Percentiles rank a stretch among this genome's conserved stretches.
Evolutionary conservation across 2,888 invertebrate species (phyloP).

Genomic region (Melanostoma mellinum): DNA sequence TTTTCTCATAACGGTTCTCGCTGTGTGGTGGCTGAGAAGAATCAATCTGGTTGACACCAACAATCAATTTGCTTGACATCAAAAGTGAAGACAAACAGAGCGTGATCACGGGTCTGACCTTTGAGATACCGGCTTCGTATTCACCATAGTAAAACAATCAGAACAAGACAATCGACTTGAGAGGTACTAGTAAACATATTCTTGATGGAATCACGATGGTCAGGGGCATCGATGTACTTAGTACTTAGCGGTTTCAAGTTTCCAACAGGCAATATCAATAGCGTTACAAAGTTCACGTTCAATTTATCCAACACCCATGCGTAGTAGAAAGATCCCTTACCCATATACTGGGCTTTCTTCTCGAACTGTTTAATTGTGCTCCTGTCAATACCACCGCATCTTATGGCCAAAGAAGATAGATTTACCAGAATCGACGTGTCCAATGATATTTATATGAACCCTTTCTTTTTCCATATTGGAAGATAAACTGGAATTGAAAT

Average conservation of each 20-base stretch:
- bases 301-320: conserved; percentile 99
- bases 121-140: conserved; percentile 99
- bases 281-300: conserved; percentile 99
- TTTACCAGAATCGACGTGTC: conserved; percentile 99
- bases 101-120: conserved; percentile 99
- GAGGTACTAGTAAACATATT: conserved; percentile 99
- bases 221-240: conserved; percentile 99
- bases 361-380: conserved; percentile 99
- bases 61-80: conserved; percentile 99
- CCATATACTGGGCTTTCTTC: conserved; percentile 99
- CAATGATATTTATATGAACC: conserved; percentile 99
- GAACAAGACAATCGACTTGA: conserved; percentile 98
- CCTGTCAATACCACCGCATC: conserved; percentile 99
- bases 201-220: conserved; percentile 99
- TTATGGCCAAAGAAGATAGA: conserved; percentile 99
- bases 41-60: conserved; percentile 99
- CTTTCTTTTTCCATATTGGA: conserved; percentile 96
- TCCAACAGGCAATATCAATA: conserved; percentile 99
- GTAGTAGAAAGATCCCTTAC: conserved; percentile 99
- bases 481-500: conserved; percentile 69
- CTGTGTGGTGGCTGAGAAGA: conserved; percentile 99
- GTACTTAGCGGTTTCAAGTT: conserved; percentile 97
- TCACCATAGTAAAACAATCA: conserved; percentile 99
- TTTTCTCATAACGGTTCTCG: conserved; percentile 98
- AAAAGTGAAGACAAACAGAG: conserved; percentile 97